Conservation (phyloP, 2,888 invertebrate species). For the Acronicta aceris region DNA sequence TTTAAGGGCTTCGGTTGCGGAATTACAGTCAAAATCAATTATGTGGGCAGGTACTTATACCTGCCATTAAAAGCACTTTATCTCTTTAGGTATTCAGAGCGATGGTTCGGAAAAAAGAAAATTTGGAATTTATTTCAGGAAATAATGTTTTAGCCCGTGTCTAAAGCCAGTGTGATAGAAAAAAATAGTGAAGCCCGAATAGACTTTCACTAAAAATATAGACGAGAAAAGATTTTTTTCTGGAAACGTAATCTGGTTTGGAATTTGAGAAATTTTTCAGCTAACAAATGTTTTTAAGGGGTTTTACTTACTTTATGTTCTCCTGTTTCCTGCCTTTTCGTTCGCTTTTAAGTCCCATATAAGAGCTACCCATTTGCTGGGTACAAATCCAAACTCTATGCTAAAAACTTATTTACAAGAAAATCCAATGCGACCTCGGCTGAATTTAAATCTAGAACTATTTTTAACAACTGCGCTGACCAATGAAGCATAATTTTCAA, state of each 20-base stretch:
- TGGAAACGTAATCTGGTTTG: slow-evolving; percentile 29
- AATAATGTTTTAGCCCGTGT: slow-evolving; percentile 40
- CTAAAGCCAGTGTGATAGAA: slow-evolving; percentile 25
- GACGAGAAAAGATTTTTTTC: slow-evolving; percentile 14
- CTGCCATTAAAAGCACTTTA: slow-evolving; percentile 64
- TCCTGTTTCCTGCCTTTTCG: not conserved
- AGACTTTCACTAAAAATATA: slow-evolving; percentile 42
- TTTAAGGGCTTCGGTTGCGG: slow-evolving; percentile 51
- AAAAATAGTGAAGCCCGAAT: slow-evolving; percentile 33
- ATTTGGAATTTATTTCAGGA: slow-evolving; percentile 48
- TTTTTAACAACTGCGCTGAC: no score
- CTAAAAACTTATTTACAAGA: no score
- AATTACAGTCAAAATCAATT: slow-evolving; percentile 66
- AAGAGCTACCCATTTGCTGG: no score
- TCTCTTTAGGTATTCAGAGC: slow-evolving; percentile 58
- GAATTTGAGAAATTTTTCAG: slow-evolving; percentile 23
- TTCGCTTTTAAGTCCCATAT: not conserved
- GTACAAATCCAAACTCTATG: no score
- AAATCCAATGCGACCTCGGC: no score
- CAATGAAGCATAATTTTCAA: no score
- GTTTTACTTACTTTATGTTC: slow-evolving; percentile 2
- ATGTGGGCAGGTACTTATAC: slow-evolving; percentile 59
- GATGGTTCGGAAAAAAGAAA: slow-evolving; percentile 53
- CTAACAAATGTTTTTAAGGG: slow-evolving; percentile 16
- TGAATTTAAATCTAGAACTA: no score